Evolutionary conservation across 1,140 invertebrate genomes (phyloP), one percentile per base, ranked within the genome.

Genomic region (Grapholita molesta): DNA sequence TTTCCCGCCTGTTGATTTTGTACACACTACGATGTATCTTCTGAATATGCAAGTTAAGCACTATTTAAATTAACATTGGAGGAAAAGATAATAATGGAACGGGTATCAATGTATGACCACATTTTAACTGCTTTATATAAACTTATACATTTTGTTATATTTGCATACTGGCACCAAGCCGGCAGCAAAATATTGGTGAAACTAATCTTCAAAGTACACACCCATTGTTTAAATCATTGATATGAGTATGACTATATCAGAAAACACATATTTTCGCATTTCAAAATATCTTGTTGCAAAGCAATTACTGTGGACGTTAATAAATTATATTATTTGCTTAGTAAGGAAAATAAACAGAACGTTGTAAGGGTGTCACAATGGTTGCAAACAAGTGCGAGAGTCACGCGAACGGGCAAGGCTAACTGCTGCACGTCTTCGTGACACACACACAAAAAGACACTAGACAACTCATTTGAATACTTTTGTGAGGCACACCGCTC

Each of bases 371-470:
- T 61, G 25, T 61, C 55, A 61, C 55, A 61, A 61, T 61, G 25
- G 53, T 25, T 12, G 8, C 11, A 23, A 28, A 55, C 53, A 55
- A 57, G 35, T 5, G 35, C 35, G 53, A 57, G 24, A 25, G 53
- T 57, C 53, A 61, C 6, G 25, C 18, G 55, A 61, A 18, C 55
- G 55, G 55, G 32, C 84, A 83, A 87, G 85, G 83, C 74, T 85
- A 68, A 38, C 21, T 74, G 69, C 75, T 73, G 74, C 83, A 86
- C 82, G 83, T 80, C 79, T 74, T 84, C 79, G 79, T 80, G 79
- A 86, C 81, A 74, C 33, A 6, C 24, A 30, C 25, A 76, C 65
- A 71, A 75, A 79, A 75, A 71, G 53, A 30, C 67, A 52, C 23
- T 18, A 25, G 28, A 67, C 42, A 42, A 76, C 74, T 78, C 61